phyloP scores from a whole-genome alignment of 2,113 vertebrate species.

The Tachysurus vachellii region DNA sequence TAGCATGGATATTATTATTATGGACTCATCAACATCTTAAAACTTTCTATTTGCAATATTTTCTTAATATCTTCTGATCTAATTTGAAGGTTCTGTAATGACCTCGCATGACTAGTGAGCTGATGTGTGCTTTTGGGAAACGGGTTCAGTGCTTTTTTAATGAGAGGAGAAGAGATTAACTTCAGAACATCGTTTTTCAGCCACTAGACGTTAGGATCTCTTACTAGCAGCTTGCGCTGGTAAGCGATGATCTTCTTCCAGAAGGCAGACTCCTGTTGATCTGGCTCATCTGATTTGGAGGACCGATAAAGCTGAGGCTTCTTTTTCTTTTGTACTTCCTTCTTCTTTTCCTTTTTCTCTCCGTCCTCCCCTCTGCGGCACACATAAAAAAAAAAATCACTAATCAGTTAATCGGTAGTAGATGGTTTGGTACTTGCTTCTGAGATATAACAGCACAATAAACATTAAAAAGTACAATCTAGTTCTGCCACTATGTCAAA shows the following conservation, averaged over 20 bases:
- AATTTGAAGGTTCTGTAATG: neutral
- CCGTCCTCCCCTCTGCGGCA: slow-evolving; percentile 66
- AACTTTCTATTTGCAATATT: neutral
- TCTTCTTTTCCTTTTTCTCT: slow-evolving; percentile 81
- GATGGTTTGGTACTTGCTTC: neutral
- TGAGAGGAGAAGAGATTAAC: neutral
- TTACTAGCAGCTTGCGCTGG: slow-evolving; percentile 92
- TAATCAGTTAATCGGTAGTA: neutral
- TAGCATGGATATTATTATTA: neutral
- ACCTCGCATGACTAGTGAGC: neutral
- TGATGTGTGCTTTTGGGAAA: neutral
- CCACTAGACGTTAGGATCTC: slow-evolving; percentile 11
- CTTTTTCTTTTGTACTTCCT: slow-evolving; percentile 79
- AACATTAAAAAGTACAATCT: neutral
- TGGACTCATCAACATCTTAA: neutral
- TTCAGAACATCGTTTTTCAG: neutral
- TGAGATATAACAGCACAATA: neutral
- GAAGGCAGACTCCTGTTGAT: slow-evolving; percentile 90
- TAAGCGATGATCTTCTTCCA: slow-evolving; percentile 96
- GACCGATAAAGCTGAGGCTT: slow-evolving; percentile 77
- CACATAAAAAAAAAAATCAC: neutral
- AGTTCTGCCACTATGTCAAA: neutral
- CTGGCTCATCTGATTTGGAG: slow-evolving; percentile 83
- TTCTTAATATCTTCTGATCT: neutral
- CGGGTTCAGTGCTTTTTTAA: neutral